phyloP scores from a whole-genome alignment of 2,113 vertebrate species.

The Corythaeola cristata region DNA sequence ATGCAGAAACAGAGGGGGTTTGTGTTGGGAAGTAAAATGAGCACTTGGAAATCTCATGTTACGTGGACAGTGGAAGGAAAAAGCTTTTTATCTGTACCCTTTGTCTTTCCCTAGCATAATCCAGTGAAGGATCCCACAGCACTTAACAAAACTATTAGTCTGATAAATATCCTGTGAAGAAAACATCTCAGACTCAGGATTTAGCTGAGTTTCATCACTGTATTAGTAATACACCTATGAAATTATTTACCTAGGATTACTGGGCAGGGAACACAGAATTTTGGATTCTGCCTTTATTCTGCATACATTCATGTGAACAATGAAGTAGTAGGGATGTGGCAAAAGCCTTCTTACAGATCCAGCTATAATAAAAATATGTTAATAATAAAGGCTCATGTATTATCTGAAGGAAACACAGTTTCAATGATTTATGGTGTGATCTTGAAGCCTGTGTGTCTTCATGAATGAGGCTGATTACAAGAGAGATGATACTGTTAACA shows the following conservation, averaged over 20 bases:
- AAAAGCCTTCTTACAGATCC: neutral
- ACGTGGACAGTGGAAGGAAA: slow-evolving; percentile 8
- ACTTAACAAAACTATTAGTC: neutral
- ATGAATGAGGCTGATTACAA: slow-evolving; percentile 19
- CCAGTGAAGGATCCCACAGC: neutral
- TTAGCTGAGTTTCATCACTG: neutral
- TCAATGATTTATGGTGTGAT: neutral
- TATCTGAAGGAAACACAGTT: neutral
- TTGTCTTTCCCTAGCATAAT: neutral
- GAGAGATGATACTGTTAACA: neutral
- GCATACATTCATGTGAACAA: neutral
- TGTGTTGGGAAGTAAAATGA: neutral
- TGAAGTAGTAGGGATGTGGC: neutral
- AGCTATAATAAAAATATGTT: neutral
- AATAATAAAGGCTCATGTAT: neutral
- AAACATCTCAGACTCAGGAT: neutral
- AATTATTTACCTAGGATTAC: neutral
- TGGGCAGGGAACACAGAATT: neutral
- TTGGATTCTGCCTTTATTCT: neutral
- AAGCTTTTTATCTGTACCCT: neutral
- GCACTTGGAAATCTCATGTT: slow-evolving; percentile 28
- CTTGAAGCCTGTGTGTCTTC: neutral
- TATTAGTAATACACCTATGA: neutral
- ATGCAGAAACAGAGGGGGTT: slow-evolving; percentile 48
- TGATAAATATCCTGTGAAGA: neutral